These are phyloP conservation scores for Neosilurus mollespiculum DNA, from an alignment of 2,797 vertebrate genomes.

Conservation along the genomic window DNA sequence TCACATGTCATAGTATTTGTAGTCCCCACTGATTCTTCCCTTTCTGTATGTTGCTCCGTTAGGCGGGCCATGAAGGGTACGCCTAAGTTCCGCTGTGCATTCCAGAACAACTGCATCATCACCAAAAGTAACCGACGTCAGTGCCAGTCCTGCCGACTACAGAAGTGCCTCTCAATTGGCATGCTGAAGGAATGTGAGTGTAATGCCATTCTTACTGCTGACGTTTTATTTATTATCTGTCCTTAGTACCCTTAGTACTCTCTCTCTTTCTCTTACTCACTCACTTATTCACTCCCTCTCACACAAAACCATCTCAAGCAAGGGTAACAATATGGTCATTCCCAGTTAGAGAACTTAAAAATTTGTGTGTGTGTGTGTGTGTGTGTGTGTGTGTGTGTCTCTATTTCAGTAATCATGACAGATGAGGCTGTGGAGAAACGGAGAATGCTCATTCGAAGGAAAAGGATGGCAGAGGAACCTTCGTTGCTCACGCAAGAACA, in stretches of 20 bases:
- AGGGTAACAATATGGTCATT: too few species aligned
- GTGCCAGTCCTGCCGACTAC: conserved; percentile 80
- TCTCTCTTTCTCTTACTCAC: not conserved
- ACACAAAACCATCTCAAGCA: not conserved
- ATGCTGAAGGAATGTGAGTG: conserved; percentile 79
- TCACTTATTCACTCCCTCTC: not conserved
- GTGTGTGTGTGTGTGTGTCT: conserved; percentile 45
- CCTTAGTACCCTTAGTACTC: not conserved
- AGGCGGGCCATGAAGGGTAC: conserved; percentile 78
- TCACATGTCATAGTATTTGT: not conserved
- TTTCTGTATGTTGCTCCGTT: conserved; percentile 1
- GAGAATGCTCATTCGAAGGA: conserved; percentile 71
- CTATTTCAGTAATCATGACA: conserved; percentile 80
- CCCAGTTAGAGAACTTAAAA: too few species aligned
- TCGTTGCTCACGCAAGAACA: conserved; percentile 68
- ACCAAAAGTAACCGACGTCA: conserved; percentile 76
- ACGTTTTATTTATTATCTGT: not conserved
- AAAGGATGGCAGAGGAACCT: conserved; percentile 53
- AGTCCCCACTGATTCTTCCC: not conserved
- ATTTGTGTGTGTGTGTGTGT: conserved; percentile 71
- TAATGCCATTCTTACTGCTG: not conserved
- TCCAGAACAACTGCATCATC: conserved; percentile 74
- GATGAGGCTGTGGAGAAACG: conserved; percentile 74
- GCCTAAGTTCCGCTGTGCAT: conserved; percentile 66
- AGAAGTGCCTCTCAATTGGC: conserved; percentile 78